Base-by-base conservation (phyloP, 1,140 invertebrate genomes). In the Cydia amplana region DNA sequence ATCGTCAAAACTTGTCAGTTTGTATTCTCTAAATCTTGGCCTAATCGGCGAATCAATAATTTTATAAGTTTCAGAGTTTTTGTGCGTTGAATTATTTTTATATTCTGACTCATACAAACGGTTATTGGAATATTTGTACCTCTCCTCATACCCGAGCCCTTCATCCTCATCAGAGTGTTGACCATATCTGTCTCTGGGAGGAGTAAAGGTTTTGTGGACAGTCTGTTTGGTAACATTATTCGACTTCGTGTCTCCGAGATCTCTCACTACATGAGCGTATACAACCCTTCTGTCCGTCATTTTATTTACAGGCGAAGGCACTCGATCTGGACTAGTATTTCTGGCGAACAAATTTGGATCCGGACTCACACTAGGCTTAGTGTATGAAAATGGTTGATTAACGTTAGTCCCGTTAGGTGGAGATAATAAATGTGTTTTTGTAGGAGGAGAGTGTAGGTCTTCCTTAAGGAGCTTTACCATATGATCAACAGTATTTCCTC, bases 311-410 rank as follows among this genome's bases (percentile, higher is more conserved):
- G 92, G 92, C 9, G 90, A 86, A 51, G 89, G 86, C 9, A 82
- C 78, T 87, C 90, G 93, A 43, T 92, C 89, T 36, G 90, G 89
- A 85, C 90, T 93, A 36, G 85, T 84, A 72, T 88, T 90, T 78
- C 93, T 91, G 16, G 87, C 82, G 81, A 93, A 93, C 36, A 93
- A 75, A 82, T 93, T 93, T 12, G 92, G 92, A 82, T 93, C 92
- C 55, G 92, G 93, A 83, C 92, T 93, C 20, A 92, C 82, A 79
- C 94, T 94, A 2, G 94, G 94, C 79, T 94, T 93, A 0, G 95
- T 96, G 78, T 97, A 97, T 0, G 96, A 96, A 85, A 97, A 96
- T 10, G 96, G 96, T 83, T 95, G 94, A 81, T 96, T 97, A 79
- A 95, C 94, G 83, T 96, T 96, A 80, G 95, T 95, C 12, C 94